Percentiles rank a stretch among this genome's conserved stretches.
These are phyloP conservation scores for Globia sparganii DNA, from an alignment of 2,888 invertebrate genomes.

Conservation along the genomic window DNA sequence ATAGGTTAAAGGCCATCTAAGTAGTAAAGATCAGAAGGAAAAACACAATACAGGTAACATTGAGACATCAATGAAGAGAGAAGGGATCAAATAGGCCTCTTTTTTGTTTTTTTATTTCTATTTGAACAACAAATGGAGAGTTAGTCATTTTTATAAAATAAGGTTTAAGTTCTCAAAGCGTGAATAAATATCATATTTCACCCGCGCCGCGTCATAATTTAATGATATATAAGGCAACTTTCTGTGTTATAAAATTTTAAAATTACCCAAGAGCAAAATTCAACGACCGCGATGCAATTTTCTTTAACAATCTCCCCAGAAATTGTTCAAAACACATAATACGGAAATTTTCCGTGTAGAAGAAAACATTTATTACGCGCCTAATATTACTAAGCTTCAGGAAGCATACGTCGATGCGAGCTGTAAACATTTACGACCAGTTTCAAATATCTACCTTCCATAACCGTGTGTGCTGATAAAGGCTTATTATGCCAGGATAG, in stretches of 20 bases:
- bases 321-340: conserved; percentile 79
- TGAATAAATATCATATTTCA: conserved; percentile 5
- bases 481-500: conserved; percentile 58
- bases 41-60: conserved; percentile 84
- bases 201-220: background rate
- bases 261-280: conserved; percentile 7
- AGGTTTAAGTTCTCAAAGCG: background rate
- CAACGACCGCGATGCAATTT: conserved; percentile 35
- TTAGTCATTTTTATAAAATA: background rate
- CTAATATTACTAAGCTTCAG: conserved; percentile 89
- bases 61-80: conserved; percentile 85
- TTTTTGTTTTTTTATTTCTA: conserved; percentile 70
- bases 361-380: conserved; percentile 90
- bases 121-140: conserved; percentile 78
- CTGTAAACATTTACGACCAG: conserved; percentile 87
- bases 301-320: conserved; percentile 71
- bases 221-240: conserved; percentile 5
- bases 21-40: conserved; percentile 79
- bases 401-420: conserved; percentile 89
- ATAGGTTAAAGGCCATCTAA: conserved; percentile 80
- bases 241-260: conserved; percentile 16
- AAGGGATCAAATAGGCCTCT: conserved; percentile 77
- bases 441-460: conserved; percentile 85
- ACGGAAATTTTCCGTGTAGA: conserved; percentile 82
- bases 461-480: conserved; percentile 59